Evolutionary conservation across 2,888 invertebrate species (phyloP).

Genomic region (Microplitis manilae): DNA sequence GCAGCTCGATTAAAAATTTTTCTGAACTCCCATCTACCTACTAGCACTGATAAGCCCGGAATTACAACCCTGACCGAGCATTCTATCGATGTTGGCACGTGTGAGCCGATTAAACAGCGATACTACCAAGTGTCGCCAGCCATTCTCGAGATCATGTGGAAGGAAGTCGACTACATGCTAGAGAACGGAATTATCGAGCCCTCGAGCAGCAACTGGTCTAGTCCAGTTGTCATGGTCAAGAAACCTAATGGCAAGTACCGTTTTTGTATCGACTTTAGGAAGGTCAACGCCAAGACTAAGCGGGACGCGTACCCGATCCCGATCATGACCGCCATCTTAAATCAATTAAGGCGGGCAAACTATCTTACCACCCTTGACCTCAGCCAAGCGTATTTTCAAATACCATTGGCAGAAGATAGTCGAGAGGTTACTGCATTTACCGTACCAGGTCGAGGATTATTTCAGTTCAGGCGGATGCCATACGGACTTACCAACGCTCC

Average conservation of each 20-base stretch:
- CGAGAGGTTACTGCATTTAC: slow-evolving; percentile 33
- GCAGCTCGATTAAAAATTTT: no score
- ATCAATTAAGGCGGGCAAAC: slow-evolving; percentile 50
- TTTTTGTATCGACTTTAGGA: slow-evolving; percentile 28
- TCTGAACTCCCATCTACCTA: no score
- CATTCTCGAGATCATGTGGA: slow-evolving; percentile 49
- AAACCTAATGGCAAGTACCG: slow-evolving; percentile 47
- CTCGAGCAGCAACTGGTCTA: slow-evolving; percentile 44
- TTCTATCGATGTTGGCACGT: no score
- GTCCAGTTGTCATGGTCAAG: slow-evolving; percentile 51
- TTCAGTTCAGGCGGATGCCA: slow-evolving; percentile 37
- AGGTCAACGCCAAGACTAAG: slow-evolving; percentile 55
- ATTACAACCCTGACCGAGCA: no score
- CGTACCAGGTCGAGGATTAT: slow-evolving; percentile 14
- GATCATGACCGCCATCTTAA: slow-evolving; percentile 52
- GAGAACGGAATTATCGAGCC: no score
- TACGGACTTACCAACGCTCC: slow-evolving; percentile 49
- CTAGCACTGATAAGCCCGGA: no score
- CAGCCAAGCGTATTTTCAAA: slow-evolving; percentile 19
- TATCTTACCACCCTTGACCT: slow-evolving; percentile 48
- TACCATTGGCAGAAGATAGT: neutral
- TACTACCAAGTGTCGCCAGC: slow-evolving; percentile 48
- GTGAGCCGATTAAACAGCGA: slow-evolving; percentile 32
- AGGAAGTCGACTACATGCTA: neutral
- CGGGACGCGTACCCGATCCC: slow-evolving; percentile 49